Base-by-base conservation (phyloP, 2,113 vertebrate genomes). In the Archocentrus centrarchus region DNA sequence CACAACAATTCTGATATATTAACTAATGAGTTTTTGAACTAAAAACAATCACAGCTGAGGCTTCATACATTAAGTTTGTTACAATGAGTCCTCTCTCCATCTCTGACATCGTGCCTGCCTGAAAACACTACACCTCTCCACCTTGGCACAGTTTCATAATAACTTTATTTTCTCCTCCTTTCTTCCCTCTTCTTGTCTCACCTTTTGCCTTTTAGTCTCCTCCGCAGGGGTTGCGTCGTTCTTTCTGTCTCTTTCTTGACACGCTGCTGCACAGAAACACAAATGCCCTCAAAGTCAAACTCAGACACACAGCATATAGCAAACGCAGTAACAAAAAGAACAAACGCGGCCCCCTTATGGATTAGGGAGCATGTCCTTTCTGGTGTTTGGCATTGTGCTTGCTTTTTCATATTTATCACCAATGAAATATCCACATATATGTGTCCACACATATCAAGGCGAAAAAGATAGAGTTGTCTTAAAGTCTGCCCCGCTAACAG, bases 341-440 rank as follows among this genome's bases (percentile, higher is more conserved):
- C 61, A 55, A 62, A 22, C 20, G 47, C 82, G n/a, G 64, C 60
- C 58, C 83, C 75, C 57, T 11, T 66, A 7, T 80, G 60, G 79
- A 66, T 55, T 17, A 53, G 47, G n/a, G 24, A 75, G 32, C 27
- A 44, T 53, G 83, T 85, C 80, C 86, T 86, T 60, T 80, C 30
- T 77, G 66, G 53, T 77, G 77, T 87, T 89, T 86, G 83, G 70
- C 88, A 66, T 81, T 82, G 79, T 80, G 70, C 73, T 82, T 87
- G 63, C 90, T 91, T 91, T 86, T 92, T 88, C 82, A 86, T 89
- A 89, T 91, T 90, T 84, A 87, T 86, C 83, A 44, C 53, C 13
- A 59, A 83, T 93, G 17, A 89, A 92, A 91, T 87, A 93, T 75
- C 84, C 85, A 79, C 61, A 59, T 70, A 7, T 59, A 64, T 76